A percentile compares a stretch with the other conserved stretches of the same genome.
phyloP scores from a whole-genome alignment of 2,888 invertebrate species.

The Agriotes lineatus region DNA sequence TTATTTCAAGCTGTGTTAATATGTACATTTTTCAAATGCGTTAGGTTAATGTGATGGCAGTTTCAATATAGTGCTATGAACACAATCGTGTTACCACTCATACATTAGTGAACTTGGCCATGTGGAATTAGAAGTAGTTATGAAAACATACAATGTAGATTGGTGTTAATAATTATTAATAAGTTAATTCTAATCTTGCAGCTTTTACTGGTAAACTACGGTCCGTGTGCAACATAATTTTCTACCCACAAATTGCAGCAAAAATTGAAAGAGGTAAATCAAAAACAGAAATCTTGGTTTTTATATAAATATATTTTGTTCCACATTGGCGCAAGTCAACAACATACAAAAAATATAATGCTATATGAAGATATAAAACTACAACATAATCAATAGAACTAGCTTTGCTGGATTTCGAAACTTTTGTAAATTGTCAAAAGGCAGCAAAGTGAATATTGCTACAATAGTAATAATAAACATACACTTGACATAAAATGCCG shows the following conservation, averaged over 20 bases:
- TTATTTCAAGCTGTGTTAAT: slow-evolving; percentile 15
- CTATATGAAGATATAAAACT: slow-evolving; percentile 60
- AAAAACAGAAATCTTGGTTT: slow-evolving; percentile 54
- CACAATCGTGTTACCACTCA: slow-evolving; percentile 59
- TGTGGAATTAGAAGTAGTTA: slow-evolving; percentile 64
- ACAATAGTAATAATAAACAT: slow-evolving; percentile 38
- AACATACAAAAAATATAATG: slow-evolving; percentile 66
- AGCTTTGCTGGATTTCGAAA: slow-evolving; percentile 29
- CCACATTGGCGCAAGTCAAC: slow-evolving; percentile 68
- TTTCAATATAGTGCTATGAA: slow-evolving; percentile 58
- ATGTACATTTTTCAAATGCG: slow-evolving; percentile 10
- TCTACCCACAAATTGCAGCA: slow-evolving; percentile 1
- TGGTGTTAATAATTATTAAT: slow-evolving; percentile 46
- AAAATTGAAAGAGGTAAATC: slow-evolving; percentile 32
- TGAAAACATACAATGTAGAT: slow-evolving; percentile 44
- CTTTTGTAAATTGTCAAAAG: slow-evolving; percentile 8
- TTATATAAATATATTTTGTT: slow-evolving; percentile 67
- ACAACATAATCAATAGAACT: slow-evolving; percentile 48
- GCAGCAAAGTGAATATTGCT: slow-evolving; percentile 30
- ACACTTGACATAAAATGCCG: slow-evolving; percentile 39
- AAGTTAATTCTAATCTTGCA: slow-evolving; percentile 40
- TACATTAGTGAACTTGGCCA: slow-evolving; percentile 66
- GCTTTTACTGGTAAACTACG: slow-evolving; percentile 18
- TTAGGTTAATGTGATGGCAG: slow-evolving; percentile 17
- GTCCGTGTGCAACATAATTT: not conserved